Percentiles rank a stretch among this genome's conserved stretches.
These are phyloP conservation scores for Tenthredo scrophulariae DNA, from an alignment of 2,888 invertebrate species.

Conservation along the genomic window DNA sequence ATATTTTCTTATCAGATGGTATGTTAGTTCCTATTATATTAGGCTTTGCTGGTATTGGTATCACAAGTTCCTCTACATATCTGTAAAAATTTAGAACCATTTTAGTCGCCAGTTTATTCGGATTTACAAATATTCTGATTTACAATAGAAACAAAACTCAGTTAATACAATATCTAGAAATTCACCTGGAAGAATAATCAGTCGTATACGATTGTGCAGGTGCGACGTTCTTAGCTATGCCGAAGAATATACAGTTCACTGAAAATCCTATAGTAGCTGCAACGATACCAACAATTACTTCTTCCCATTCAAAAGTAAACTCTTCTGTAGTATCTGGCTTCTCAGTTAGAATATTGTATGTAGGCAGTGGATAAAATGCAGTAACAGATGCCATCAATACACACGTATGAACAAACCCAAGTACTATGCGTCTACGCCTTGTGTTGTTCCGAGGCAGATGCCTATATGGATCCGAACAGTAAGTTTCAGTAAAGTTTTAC, in stretches of 20 bases:
- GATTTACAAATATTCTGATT: background rate
- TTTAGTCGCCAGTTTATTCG: too few species aligned
- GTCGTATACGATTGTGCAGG: slow-evolving; percentile 49
- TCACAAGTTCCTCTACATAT: slow-evolving; percentile 41
- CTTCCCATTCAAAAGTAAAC: slow-evolving; percentile 25
- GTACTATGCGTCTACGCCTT: slow-evolving; percentile 49
- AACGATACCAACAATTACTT: slow-evolving; percentile 38
- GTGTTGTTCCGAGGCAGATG: slow-evolving; percentile 42
- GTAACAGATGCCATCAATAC: slow-evolving; percentile 48
- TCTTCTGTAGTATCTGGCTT: background rate
- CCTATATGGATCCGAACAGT: background rate
- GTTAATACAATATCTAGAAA: background rate
- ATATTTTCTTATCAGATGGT: background rate
- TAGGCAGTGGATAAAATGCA: slow-evolving; percentile 49
- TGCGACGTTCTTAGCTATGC: slow-evolving; percentile 43
- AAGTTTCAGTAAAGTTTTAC: background rate
- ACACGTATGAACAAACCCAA: slow-evolving; percentile 32
- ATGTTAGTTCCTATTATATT: background rate
- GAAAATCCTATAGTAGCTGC: slow-evolving; percentile 30
- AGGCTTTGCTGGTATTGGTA: slow-evolving; percentile 31
- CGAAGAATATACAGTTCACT: slow-evolving; percentile 16
- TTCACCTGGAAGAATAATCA: slow-evolving; percentile 45
- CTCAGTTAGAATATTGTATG: background rate
- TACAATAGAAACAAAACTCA: background rate
- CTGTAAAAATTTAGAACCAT: background rate